Evolutionary conservation across 2,797 vertebrate genomes (phyloP), one percentile per base, ranked within the genome.

Genomic region (Discoglossus pictus): DNA sequence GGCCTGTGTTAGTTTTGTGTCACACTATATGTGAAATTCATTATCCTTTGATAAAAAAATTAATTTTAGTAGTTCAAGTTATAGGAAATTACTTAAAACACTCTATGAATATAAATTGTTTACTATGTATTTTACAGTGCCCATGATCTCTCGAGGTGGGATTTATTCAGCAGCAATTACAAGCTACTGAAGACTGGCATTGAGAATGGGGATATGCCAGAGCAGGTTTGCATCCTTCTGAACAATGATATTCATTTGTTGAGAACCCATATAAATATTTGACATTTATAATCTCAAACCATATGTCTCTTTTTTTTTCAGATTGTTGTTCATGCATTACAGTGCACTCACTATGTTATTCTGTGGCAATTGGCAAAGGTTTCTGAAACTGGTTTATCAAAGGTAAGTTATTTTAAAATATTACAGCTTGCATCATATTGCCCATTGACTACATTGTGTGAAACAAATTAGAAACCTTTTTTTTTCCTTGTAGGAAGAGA

Each of bases 341-440:
- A 99, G 82, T 99, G 97, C 85, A 97, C 97, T 78, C 97, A 99
- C 87, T 99, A 99, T 73, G 94, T 99, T 72, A 98, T 99, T 78
- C 91, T 99, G 74, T 99, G 97, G 97, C 90, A 98, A 76, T 88
- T 99, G 79, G 97, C 95, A 73, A 99, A 98, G 80, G 84, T 94
- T 60, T 95, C 94, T 6, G 97, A 99, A 77, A 94, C 96, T 80
- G 93, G 90, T 78, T 95, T 93, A 68, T 92, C 92, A 81, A 99
- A 98, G 92, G 97, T 99, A 81, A 75, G 80, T 73, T 56, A 12
- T 73, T 12, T 39, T 23, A 9, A 16, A 46, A 16, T 15, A n/a
- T n/a, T n/a, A n/a, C n/a, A 13, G 7, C 43, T 18, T 15, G 1
- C 16, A 18, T 2, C 6, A 20, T 42, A 2, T 43, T 31, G 12